Percentiles rank a stretch among this genome's conserved stretches.
Evolutionary conservation across 2,888 invertebrate genomes (phyloP).

Genomic region (Chaitophorus viminalis): DNA sequence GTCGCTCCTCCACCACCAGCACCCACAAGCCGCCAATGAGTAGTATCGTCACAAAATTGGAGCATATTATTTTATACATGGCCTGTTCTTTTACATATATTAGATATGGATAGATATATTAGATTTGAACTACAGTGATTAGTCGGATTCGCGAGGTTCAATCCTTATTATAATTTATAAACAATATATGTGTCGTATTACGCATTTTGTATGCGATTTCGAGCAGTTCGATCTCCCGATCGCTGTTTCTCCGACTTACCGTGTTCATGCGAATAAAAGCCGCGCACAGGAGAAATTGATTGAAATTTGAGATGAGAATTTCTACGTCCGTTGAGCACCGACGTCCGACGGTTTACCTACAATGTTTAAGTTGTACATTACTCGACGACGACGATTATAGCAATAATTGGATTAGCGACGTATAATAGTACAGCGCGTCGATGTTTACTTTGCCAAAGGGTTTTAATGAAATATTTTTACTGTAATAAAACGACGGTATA

Average conservation of each 20-base stretch:
- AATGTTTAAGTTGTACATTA: neutral
- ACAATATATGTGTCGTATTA: too few relatives aligned
- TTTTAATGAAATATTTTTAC: neutral
- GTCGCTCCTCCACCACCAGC: too few relatives aligned
- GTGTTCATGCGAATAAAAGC: neutral
- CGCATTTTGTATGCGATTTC: too few relatives aligned
- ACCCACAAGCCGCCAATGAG: too few relatives aligned
- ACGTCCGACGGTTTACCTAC: too few relatives aligned
- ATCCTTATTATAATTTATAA: too few relatives aligned
- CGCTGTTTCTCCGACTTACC: neutral
- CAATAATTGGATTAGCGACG: neutral
- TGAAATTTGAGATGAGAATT: neutral
- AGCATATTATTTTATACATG: too few relatives aligned
- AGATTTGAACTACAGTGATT: too few relatives aligned
- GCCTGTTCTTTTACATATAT: too few relatives aligned
- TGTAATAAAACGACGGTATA: neutral
- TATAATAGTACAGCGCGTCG: neutral
- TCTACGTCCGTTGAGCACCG: neutral
- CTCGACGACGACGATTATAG: neutral
- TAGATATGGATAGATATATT: too few relatives aligned
- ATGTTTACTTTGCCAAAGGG: neutral
- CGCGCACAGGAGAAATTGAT: neutral
- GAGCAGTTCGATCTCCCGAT: neutral
- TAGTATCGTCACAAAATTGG: too few relatives aligned
- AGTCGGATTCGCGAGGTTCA: too few relatives aligned